Conservation (phyloP, 2,113 vertebrate species). For the Plestiodon gilberti region DNA sequence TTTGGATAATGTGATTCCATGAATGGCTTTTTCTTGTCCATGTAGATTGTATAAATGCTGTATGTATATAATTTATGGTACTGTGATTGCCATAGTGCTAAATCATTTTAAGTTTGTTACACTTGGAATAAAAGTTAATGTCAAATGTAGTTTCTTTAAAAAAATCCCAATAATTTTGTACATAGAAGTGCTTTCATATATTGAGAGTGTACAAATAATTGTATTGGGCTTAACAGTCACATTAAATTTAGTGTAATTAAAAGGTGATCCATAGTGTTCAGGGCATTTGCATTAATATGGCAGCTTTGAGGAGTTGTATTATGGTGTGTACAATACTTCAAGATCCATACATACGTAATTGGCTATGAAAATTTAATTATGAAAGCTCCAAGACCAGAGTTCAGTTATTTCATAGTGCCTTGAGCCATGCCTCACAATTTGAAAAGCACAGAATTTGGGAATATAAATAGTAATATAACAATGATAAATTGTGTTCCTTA, state of each 20-base stretch:
- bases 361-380: neutral
- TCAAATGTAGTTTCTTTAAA: conserved; percentile 26
- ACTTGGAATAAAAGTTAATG: conserved; percentile 80
- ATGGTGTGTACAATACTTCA: neutral
- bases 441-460: neutral
- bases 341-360: neutral
- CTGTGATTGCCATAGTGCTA: conserved; percentile 75
- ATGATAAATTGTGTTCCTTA: neutral
- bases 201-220: neutral
- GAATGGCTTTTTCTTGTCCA: conserved; percentile 66
- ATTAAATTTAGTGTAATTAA: neutral
- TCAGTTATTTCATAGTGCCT: neutral
- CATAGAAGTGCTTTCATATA: neutral
- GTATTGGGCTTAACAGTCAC: neutral
- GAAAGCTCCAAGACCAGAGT: neutral
- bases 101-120: conserved; percentile 73
- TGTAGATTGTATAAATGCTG: conserved; percentile 77
- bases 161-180: neutral
- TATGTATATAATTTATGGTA: conserved; percentile 78
- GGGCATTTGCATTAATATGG: neutral
- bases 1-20: conserved; percentile 73
- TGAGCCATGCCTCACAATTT: neutral
- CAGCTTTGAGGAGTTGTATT: neutral
- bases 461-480: neutral
- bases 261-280: neutral